phyloP scores from a whole-genome alignment of 2,888 invertebrate genomes.

The Lucinisca nassula region DNA sequence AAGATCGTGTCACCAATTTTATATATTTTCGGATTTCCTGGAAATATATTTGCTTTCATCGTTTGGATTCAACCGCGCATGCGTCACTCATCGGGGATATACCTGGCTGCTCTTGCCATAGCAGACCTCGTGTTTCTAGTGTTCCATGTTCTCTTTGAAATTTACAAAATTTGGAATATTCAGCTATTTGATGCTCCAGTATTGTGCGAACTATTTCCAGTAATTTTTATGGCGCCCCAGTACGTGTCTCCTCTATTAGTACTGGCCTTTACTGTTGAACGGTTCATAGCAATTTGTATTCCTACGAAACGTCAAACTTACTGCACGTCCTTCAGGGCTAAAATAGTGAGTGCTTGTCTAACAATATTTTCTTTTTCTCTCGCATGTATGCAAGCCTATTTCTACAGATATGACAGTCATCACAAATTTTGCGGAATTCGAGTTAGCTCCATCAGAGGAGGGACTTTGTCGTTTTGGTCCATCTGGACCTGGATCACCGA shows the following conservation, averaged over 20 bases:
- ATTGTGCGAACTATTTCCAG: slow-evolving; percentile 85
- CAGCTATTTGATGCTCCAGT: slow-evolving; percentile 79
- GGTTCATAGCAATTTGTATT: slow-evolving; percentile 87
- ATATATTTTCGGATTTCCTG: slow-evolving; percentile 87
- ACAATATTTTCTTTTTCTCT: slow-evolving; percentile 77
- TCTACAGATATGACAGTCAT: slow-evolving; percentile 78
- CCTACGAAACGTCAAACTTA: slow-evolving; percentile 84
- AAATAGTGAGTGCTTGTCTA: slow-evolving; percentile 80
- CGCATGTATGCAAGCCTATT: slow-evolving; percentile 84
- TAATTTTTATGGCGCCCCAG: slow-evolving; percentile 85
- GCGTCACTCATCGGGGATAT: slow-evolving; percentile 87
- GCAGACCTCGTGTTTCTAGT: slow-evolving; percentile 85
- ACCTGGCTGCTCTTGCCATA: slow-evolving; percentile 86
- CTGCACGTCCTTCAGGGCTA: slow-evolving; percentile 84
- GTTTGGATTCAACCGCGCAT: slow-evolving; percentile 87
- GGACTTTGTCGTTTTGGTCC: slow-evolving; percentile 77
- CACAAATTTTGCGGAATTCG: slow-evolving; percentile 73
- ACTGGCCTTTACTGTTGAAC: slow-evolving; percentile 87
- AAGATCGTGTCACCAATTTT: slow-evolving; percentile 76
- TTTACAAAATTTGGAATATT: slow-evolving; percentile 83
- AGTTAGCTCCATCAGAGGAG: slow-evolving; percentile 66
- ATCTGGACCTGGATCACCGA: slow-evolving; percentile 87
- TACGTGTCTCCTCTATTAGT: slow-evolving; percentile 87
- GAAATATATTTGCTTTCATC: slow-evolving; percentile 85
- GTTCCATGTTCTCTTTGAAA: slow-evolving; percentile 83